phyloP scores from a whole-genome alignment of 2,888 invertebrate species.

The Athrips mouffetella region DNA sequence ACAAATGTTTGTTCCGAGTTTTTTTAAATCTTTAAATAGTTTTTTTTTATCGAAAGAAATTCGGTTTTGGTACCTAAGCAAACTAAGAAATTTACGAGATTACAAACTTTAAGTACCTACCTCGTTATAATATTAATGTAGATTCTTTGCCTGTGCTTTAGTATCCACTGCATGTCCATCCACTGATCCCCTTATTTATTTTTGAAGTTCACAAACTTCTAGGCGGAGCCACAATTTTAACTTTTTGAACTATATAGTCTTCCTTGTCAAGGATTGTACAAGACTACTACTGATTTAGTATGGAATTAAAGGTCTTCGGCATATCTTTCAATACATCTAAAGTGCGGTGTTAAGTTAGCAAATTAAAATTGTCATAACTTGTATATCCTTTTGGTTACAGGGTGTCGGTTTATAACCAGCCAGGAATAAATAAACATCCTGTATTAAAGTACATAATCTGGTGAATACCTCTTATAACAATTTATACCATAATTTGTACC shows the following conservation, averaged over 20 bases:
- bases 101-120: no score
- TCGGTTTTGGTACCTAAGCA: no score
- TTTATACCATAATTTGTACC: constrained; percentile 12
- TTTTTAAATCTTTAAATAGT: no score
- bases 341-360: constrained; percentile 14
- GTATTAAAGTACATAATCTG: neutral
- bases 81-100: no score
- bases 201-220: no score
- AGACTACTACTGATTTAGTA: constrained; percentile 8
- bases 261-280: neutral
- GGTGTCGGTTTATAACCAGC: constrained; percentile 8
- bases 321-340: constrained; percentile 9
- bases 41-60: no score
- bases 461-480: constrained; percentile 6
- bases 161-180: no score
- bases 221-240: no score
- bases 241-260: constrained; percentile 3
- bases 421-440: neutral
- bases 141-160: no score
- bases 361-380: constrained; percentile 1
- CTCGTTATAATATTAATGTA: no score
- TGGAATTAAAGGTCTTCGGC: neutral
- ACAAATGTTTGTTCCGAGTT: no score
- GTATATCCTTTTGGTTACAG: neutral
- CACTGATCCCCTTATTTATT: no score